Evolutionary conservation across 2,888 invertebrate genomes (phyloP).

Genomic region (Arge pagana): DNA sequence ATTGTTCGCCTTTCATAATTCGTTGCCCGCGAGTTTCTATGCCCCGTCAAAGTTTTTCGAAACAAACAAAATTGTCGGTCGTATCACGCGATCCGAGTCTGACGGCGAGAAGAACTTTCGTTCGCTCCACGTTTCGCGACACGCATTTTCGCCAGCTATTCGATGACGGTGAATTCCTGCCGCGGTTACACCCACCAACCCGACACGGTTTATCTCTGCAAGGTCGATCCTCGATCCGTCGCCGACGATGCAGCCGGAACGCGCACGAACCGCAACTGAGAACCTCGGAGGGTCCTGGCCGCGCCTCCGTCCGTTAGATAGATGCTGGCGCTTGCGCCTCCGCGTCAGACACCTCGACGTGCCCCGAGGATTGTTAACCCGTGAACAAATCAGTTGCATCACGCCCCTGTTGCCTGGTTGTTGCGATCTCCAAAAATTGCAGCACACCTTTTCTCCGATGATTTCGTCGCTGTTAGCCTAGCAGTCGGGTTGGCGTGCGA

Average conservation of each 20-base stretch:
- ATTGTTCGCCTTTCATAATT: too few species aligned
- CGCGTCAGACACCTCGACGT: background rate
- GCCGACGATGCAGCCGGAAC: slow-evolving; percentile 25
- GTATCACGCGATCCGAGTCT: background rate
- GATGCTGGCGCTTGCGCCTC: slow-evolving; percentile 13
- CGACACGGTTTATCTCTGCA: background rate
- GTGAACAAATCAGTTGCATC: too few species aligned
- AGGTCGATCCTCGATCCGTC: background rate
- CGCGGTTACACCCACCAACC: slow-evolving; percentile 7
- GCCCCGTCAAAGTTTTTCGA: background rate
- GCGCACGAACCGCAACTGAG: slow-evolving; percentile 56
- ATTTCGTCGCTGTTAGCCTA: too few species aligned
- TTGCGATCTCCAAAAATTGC: too few species aligned
- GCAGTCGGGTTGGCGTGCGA: too few species aligned
- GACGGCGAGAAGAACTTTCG: too few species aligned
- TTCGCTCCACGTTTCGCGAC: background rate
- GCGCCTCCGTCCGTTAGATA: slow-evolving; percentile 44
- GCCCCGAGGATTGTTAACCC: slow-evolving; percentile 7
- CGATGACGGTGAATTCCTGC: too few species aligned
- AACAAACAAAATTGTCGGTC: background rate
- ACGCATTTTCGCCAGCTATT: too few species aligned
- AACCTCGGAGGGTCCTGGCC: slow-evolving; percentile 47
- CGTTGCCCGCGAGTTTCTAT: too few species aligned
- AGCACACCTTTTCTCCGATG: too few species aligned
- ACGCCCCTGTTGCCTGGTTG: too few species aligned